phyloP scores from a whole-genome alignment of 2,888 invertebrate genomes.

The Clepsis dumicolana region DNA sequence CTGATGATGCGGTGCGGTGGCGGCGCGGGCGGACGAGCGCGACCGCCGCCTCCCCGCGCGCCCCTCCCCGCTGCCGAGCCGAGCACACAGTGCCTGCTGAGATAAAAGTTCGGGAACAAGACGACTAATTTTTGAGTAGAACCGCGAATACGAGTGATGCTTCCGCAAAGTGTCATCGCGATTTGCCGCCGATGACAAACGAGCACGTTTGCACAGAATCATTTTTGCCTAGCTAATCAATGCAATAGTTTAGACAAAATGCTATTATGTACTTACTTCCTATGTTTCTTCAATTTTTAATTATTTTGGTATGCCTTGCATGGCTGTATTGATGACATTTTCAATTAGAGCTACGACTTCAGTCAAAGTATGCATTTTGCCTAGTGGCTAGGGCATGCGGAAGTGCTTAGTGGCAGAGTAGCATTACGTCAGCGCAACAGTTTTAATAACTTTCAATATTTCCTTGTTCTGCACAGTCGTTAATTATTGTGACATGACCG shows the following conservation, averaged over 20 bases:
- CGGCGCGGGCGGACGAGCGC: slow-evolving; percentile 82
- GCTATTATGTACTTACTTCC: slow-evolving; percentile 1
- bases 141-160: slow-evolving; percentile 62
- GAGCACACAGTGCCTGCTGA: slow-evolving; percentile 67
- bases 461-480: slow-evolving; percentile 71
- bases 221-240: slow-evolving; percentile 3
- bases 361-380: slow-evolving; percentile 19
- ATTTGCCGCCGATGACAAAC: slow-evolving; percentile 37
- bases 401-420: slow-evolving; percentile 67
- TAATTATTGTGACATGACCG: slow-evolving; percentile 52
- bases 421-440: slow-evolving; percentile 82
- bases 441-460: slow-evolving; percentile 83
- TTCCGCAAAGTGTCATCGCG: slow-evolving; percentile 77
- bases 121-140: slow-evolving; percentile 78
- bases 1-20: slow-evolving; percentile 83
- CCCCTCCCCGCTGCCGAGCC: slow-evolving; percentile 60
- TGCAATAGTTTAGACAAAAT: neutral
- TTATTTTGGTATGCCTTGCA: neutral
- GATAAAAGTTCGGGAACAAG: slow-evolving; percentile 81
- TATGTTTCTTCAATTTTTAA: neutral
- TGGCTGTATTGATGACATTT: neutral
- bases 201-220: slow-evolving; percentile 5
- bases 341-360: neutral
- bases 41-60: slow-evolving; percentile 64
- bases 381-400: slow-evolving; percentile 73